phyloP scores from a whole-genome alignment of 2,888 invertebrate genomes.

The Tuta absoluta region DNA sequence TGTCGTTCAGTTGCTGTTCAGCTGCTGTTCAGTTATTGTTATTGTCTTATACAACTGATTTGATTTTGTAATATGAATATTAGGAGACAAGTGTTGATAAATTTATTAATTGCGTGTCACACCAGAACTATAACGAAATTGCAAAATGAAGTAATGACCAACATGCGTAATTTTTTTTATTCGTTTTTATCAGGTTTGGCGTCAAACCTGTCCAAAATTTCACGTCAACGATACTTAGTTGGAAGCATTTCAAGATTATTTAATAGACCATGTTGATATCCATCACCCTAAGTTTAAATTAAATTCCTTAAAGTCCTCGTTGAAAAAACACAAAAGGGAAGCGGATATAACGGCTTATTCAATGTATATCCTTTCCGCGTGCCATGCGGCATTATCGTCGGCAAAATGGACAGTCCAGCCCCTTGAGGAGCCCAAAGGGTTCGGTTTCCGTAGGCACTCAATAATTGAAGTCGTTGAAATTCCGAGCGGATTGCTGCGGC shows the following conservation, averaged over 20 bases:
- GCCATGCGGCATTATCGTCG: conserved; percentile 67
- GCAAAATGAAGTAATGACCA: too few relatives aligned
- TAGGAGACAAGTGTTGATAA: too few relatives aligned
- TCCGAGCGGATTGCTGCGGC: conserved; percentile 73
- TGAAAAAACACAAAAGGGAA: conserved; percentile 53
- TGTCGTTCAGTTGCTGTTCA: too few relatives aligned
- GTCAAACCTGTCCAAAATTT: too few relatives aligned
- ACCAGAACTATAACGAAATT: too few relatives aligned
- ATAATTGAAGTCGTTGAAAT: conserved; percentile 80
- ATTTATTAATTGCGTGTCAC: too few relatives aligned
- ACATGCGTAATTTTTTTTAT: too few relatives aligned
- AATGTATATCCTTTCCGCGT: conserved; percentile 57
- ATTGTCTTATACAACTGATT: too few relatives aligned
- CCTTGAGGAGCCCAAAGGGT: conserved; percentile 75
- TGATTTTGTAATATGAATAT: too few relatives aligned
- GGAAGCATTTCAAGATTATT: conserved; percentile 17
- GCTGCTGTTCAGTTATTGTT: too few relatives aligned
- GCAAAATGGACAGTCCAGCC: conserved; percentile 74
- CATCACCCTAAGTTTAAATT: conserved; percentile 47
- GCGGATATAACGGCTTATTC: conserved; percentile 61
- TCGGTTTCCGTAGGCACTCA: conserved; percentile 75
- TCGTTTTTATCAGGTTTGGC: too few relatives aligned
- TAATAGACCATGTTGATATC: conserved; percentile 25
- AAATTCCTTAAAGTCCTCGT: conserved; percentile 46
- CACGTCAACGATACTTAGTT: too few relatives aligned